These are phyloP conservation scores for Acipenser oxyrinchus DNA, from an alignment of 2,797 vertebrate species.

Conservation along the genomic window DNA sequence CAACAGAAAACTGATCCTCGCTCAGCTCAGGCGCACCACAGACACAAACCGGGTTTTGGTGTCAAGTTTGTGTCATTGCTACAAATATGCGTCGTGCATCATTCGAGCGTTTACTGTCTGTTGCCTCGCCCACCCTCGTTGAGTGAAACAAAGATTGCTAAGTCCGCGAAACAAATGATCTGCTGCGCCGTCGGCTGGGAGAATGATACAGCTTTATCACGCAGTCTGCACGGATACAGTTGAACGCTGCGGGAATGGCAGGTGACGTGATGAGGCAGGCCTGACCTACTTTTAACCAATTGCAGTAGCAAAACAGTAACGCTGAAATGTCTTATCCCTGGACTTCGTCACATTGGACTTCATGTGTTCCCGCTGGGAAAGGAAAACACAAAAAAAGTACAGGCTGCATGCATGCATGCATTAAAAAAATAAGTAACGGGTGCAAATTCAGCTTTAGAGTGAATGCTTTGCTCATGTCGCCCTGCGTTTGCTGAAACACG, in stretches of 20 bases:
- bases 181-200: neutral
- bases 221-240: conserved; percentile 20
- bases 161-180: neutral
- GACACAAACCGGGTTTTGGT: too few relatives aligned
- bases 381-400: conserved; percentile 20
- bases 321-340: conserved; percentile 22
- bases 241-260: conserved; percentile 17
- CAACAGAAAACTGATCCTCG: too few relatives aligned
- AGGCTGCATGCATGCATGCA: neutral
- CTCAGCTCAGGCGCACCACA: too few relatives aligned
- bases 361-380: conserved; percentile 36
- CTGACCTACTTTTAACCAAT: conserved; percentile 64
- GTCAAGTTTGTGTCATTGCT: too few relatives aligned
- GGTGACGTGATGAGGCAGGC: conserved; percentile 43
- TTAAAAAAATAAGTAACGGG: too few relatives aligned
- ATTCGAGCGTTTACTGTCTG: too few relatives aligned
- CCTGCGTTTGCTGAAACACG: too few relatives aligned
- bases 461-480: too few relatives aligned
- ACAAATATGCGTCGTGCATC: too few relatives aligned
- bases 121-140: too few relatives aligned
- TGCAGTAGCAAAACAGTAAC: conserved; percentile 22
- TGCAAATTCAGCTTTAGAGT: too few relatives aligned
- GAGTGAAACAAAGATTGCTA: too few relatives aligned
- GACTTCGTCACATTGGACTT: conserved; percentile 44
- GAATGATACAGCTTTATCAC: conserved; percentile 11